Evolutionary conservation across 2,113 vertebrate species (phyloP), one percentile per base, ranked within the genome.

Genomic region (Ceyx melanurus): DNA sequence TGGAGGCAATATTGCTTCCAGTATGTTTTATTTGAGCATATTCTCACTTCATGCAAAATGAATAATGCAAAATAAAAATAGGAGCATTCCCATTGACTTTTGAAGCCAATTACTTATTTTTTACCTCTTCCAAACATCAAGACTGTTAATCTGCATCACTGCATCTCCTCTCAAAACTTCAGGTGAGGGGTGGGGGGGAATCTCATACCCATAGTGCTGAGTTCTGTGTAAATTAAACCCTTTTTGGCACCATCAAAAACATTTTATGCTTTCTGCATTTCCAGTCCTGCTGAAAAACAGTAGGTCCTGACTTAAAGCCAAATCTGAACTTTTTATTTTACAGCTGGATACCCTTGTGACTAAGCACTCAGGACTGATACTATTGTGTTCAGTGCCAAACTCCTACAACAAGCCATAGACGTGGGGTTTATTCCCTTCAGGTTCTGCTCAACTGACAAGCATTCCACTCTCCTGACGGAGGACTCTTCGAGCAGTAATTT

Each of bases 281-380:
- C 51, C 54, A 74, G 31, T 68, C 73, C 62, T 89, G 61, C 71
- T 80, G 81, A 79, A 95, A 94, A 95, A 82, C 68, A 89, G 84
- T 84, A 89, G 76, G 56, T 84, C 23, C 62, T 94, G 82, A 94
- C 54, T 89, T 82, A 33, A 50, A 89, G 95, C 76, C 95, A 94
- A 84, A 79, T 67, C 12, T 77, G 18, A 89, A 48, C 14, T 56
- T 60, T 23, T 48, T 50, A 71, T 81, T 35, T 43, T 80, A 62
- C 82, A 92, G 82, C 70, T 95, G 94, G 70, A 92, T 92, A 81
- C 51, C 64, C 88, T 90, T 62, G 76, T 96, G 91, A 94, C 53
- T 87, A 94, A 65, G 56, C 46, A 76, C 48, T 94, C 72, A 90
- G 88, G 77, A 96, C 73, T 71, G 51, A 76, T 95, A 84, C 73